phyloP scores from a whole-genome alignment of 2,113 vertebrate genomes.

The Chunga burmeisteri region DNA sequence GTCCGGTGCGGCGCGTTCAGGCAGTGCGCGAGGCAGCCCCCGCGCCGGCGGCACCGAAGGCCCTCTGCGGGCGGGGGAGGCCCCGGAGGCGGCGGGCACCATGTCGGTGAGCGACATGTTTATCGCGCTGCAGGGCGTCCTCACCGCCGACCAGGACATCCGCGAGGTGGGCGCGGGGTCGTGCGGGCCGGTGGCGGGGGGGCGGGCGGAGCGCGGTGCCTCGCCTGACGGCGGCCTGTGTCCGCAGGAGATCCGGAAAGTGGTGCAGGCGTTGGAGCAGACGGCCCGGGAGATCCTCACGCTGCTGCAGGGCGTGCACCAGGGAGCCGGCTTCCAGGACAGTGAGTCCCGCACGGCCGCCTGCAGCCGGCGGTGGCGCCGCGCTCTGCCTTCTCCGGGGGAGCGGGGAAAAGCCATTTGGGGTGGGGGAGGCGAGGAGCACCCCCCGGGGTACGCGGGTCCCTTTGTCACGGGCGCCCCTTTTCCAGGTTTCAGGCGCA shows the following conservation, averaged over 20 bases:
- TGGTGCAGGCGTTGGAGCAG: constrained; percentile 92
- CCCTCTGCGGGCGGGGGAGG: neutral
- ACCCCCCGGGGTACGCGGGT: too few species aligned
- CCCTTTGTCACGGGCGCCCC: rapidly evolving
- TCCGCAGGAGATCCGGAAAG: constrained; percentile 91
- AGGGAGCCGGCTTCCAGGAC: constrained; percentile 90
- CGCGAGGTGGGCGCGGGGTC: constrained; percentile 79
- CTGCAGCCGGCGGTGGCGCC: neutral
- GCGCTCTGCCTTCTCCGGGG: neutral
- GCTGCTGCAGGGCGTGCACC: constrained; percentile 94
- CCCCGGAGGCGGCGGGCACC: neutral
- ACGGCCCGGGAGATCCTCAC: constrained; percentile 95
- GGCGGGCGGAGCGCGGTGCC: neutral
- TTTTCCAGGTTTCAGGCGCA: rapidly evolving
- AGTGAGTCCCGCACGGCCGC: constrained; percentile 75
- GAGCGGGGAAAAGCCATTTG: neutral
- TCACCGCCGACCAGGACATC: constrained; percentile 92
- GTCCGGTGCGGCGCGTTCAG: neutral
- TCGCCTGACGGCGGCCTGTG: neutral
- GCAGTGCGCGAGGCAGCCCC: neutral
- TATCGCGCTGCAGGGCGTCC: constrained; percentile 85
- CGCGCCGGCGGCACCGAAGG: neutral
- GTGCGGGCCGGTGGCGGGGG: rapidly evolving
- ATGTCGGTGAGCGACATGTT: constrained; percentile 97
- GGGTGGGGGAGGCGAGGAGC: too few species aligned